These are phyloP conservation scores for Ramazzottius varieornatus DNA, from an alignment of 2,888 invertebrate genomes.

Conservation along the genomic window DNA sequence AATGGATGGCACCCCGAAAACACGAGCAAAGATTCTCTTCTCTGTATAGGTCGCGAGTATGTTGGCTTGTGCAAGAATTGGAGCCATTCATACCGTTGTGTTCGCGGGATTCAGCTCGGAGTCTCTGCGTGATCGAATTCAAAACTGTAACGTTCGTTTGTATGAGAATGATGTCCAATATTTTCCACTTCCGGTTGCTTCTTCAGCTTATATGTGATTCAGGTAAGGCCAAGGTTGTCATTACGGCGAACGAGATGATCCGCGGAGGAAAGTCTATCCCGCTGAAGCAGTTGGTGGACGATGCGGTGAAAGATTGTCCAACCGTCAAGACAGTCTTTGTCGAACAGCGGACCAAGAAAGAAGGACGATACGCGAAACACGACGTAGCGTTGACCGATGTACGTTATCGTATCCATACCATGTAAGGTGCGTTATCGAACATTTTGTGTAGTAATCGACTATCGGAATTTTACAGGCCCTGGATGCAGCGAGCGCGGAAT, in stretches of 20 bases:
- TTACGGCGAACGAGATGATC: conserved; percentile 25
- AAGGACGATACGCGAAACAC: conserved; percentile 18
- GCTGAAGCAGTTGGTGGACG: conserved; percentile 25
- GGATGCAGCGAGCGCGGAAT: conserved; percentile 8
- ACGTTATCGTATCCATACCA: not conserved
- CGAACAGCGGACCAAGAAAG: conserved; percentile 19
- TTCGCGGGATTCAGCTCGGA: conserved; percentile 30
- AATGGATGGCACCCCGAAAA: too few species aligned
- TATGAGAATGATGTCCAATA: not conserved
- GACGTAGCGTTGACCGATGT: conserved; percentile 23
- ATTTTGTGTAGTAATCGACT: too few species aligned
- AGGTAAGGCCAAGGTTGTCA: conserved; percentile 25
- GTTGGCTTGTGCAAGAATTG: conserved; percentile 28
- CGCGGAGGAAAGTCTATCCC: conserved; percentile 22
- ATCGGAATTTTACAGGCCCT: not conserved
- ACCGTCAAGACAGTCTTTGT: conserved; percentile 24
- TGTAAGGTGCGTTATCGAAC: not conserved
- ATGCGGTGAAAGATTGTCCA: conserved; percentile 20
- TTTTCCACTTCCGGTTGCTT: not conserved
- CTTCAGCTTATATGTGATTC: too few species aligned
- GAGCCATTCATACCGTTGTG: conserved; percentile 28
- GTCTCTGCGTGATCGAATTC: conserved; percentile 24
- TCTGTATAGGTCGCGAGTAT: conserved; percentile 26
- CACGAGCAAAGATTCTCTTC: too few species aligned
- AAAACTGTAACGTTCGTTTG: conserved; percentile 18